Evolutionary conservation across 2,888 invertebrate genomes (phyloP).

Genomic region (Amiota minor): DNA sequence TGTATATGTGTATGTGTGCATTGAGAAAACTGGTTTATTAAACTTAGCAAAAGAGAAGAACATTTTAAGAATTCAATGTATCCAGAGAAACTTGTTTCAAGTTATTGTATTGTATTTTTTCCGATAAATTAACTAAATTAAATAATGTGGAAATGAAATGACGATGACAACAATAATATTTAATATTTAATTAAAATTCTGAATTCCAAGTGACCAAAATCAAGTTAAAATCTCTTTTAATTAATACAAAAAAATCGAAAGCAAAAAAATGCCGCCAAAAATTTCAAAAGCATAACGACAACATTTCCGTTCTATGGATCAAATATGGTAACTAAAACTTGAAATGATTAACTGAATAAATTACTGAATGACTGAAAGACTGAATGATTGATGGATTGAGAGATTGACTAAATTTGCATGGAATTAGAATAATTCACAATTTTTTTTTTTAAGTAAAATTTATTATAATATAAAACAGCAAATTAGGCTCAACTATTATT

Average conservation of each 20-base stretch:
- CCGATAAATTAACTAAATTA: slow-evolving; percentile 56
- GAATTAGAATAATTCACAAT: slow-evolving; percentile 8
- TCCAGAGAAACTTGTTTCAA: too few relatives aligned
- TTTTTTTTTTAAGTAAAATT: slow-evolving; percentile 24
- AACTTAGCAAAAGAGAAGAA: too few relatives aligned
- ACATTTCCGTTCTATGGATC: too few relatives aligned
- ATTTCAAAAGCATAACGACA: too few relatives aligned
- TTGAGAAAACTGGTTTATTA: too few relatives aligned
- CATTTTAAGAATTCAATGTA: too few relatives aligned
- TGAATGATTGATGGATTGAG: too few relatives aligned
- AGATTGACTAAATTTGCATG: slow-evolving; percentile 4
- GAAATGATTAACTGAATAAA: too few relatives aligned
- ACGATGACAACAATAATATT: slow-evolving; percentile 13
- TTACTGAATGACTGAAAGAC: too few relatives aligned
- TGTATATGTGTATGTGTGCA: too few relatives aligned
- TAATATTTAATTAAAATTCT: slow-evolving; percentile 23
- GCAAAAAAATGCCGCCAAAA: background rate
- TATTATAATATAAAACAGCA: slow-evolving; percentile 23
- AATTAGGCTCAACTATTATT: slow-evolving; percentile 3
- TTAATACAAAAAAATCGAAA: slow-evolving; percentile 17
- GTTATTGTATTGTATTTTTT: background rate
- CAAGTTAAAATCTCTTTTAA: slow-evolving; percentile 19
- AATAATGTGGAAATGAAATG: slow-evolving; percentile 52
- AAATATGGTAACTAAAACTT: too few relatives aligned
- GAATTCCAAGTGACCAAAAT: background rate